Evolutionary conservation across 2,113 vertebrate genomes (phyloP), one percentile per base, ranked within the genome.

Genomic region (Austrofundulus limnaeus): DNA sequence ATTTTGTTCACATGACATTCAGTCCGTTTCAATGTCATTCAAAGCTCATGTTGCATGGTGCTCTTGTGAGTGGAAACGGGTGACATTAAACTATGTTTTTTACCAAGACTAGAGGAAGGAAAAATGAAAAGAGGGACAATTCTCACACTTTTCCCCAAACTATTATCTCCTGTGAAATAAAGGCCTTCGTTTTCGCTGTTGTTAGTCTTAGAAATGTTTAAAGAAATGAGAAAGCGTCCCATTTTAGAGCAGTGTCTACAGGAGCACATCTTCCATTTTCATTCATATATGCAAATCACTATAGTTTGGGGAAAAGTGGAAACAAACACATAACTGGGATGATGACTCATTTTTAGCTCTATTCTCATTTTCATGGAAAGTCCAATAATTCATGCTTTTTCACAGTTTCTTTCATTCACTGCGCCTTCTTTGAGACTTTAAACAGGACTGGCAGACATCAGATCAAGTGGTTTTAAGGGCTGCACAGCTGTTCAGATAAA

Each of bases 321-420:
- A 50, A 23, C 3, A 50, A 15, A 19, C 19, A 31, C 15, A 9
- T 4, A 17, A 28, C 47, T 52, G 57, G 12, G n/a, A 8, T n/a
- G 51, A 62, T 56, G 21, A 75, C 61, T 66, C 38, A 7, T 0
- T 49, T 19, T 46, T 46, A 60, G 60, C 56, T 61, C 31, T 23
- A 34, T n/a, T 28, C 7, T 46, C 15, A 37, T 61, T 56, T 57
- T 16, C 51, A 11, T 15, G 50, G 20, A 25, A n/a, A 28, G 21
- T 46, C 20, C 6, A 25, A 52, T 60, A 62, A 19, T 28, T 34
- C 34, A 45, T 20, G 60, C 60, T 50, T 11, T 66, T 63, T 45
- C 28, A 48, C 11, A 19, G 28, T 28, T 16, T 21, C 7, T 11
- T 17, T 43, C 61, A 37, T 28, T 71, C 38, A 48, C 16, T 20